A percentile compares a stretch with the other conserved stretches of the same genome.
Conservation (phyloP, 2,888 invertebrate genomes). For the Tricholauxania praeusta region DNA sequence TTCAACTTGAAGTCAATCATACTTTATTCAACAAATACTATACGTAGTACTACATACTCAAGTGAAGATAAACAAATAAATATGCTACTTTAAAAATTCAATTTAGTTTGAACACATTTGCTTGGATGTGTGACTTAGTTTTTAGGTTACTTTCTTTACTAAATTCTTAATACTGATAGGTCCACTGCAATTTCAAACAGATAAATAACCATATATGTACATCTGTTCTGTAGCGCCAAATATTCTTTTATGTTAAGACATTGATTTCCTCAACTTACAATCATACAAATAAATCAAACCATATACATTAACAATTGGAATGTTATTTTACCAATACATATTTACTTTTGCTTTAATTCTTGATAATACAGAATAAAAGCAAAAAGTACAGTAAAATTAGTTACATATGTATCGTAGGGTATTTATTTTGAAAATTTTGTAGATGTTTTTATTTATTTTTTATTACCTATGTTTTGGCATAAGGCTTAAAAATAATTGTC, state of each 20-base stretch:
- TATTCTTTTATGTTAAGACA: not conserved
- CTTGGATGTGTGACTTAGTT: too few species aligned
- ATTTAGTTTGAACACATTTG: not conserved
- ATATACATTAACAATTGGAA: not conserved
- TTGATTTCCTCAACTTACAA: conserved; percentile 9
- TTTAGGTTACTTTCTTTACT: not conserved
- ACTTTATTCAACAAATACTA: too few species aligned
- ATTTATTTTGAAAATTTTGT: too few species aligned
- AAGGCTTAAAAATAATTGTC: too few species aligned
- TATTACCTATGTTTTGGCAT: too few species aligned
- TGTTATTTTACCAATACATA: not conserved
- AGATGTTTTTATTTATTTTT: too few species aligned
- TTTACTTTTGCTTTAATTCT: not conserved
- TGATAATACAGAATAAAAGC: not conserved
- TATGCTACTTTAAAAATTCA: not conserved
- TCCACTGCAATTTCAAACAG: conserved; percentile 15
- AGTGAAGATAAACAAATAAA: not conserved
- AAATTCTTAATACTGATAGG: conserved; percentile 5
- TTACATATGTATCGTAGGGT: too few species aligned
- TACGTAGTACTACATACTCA: too few species aligned
- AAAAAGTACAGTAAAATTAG: too few species aligned
- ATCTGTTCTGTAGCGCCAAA: conserved; percentile 2
- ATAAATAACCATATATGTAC: not conserved
- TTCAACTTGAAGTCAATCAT: not conserved
- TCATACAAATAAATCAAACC: conserved; percentile 16